Conservation (phyloP, 64 coral and sea anemone genomes). For the Montipora foliosa region DNA sequence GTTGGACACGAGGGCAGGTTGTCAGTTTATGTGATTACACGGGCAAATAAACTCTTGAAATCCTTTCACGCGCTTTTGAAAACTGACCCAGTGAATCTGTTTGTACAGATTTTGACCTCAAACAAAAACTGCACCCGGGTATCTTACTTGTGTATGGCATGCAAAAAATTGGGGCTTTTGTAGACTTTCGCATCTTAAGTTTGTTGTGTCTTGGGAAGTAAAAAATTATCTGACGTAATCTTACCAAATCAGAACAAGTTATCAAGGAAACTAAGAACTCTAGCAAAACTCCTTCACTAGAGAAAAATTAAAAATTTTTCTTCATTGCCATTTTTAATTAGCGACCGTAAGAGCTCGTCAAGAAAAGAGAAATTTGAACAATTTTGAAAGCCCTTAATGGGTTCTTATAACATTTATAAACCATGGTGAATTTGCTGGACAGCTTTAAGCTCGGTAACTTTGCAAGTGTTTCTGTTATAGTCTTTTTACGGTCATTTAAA, state of each 20-base stretch:
- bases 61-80: conserved; percentile 24
- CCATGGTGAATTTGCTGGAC: not conserved
- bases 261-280: not conserved
- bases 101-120: not conserved
- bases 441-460: conserved; percentile 8
- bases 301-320: conserved; percentile 16
- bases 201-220: conserved; percentile 29
- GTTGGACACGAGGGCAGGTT: conserved; percentile 63
- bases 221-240: conserved; percentile 39
- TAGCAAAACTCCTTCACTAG: not conserved
- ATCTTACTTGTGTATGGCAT: not conserved
- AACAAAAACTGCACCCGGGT: not conserved
- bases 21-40: conserved; percentile 53
- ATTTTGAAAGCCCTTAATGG: not conserved
- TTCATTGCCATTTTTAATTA: not conserved
- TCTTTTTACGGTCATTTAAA: not conserved
- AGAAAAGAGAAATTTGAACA: not conserved
- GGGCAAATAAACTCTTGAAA: conserved; percentile 21
- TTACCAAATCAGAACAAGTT: conserved; percentile 34
- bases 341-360: not conserved
- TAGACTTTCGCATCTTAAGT: not conserved
- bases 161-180: not conserved
- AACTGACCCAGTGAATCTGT: conserved; percentile 14
- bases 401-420: not conserved
- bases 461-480: not conserved